Base-by-base conservation (phyloP, 1,140 invertebrate species). In the Psilanteris sp. region DNA sequence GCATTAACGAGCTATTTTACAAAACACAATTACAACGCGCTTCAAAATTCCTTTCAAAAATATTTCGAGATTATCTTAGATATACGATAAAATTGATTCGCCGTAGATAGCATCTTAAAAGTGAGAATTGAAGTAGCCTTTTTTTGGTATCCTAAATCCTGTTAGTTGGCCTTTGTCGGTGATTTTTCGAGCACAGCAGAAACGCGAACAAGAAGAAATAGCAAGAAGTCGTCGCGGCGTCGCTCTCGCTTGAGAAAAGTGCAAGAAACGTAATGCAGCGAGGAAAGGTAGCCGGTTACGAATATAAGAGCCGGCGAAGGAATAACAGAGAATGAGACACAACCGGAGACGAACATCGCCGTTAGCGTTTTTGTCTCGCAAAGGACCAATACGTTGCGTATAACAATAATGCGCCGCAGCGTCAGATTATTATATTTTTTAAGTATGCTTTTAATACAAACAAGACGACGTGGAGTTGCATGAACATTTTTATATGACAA, bases 121-220 rank as follows among this genome's bases (percentile, higher is more conserved):
- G 79, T 79, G 82, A 81, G 83, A 81, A 82, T 83, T 72, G 81
- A 79, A 79, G 78, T 77, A 81, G 77, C 79, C 78, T 41, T 54
- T 61, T 82, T 82, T 74, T 80, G 77, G 79, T 73, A 62, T 78
- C 66, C 78, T 79, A 82, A 83, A 83, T 79, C 81, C 80, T 55
- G 77, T 82, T 79, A 79, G 66, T 46, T 54, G 72, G 66, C 79
- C 83, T 87, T 87, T 87, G 85, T 87, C 84, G 83, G 82, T 81
- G 80, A 84, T 87, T 85, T 81, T 82, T 85, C 81, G 77, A 81
- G 80, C 62, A 73, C 66, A 73, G 62, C 54, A 76, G 68, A 66
- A 76, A 55, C 59, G 73, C 72, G 68, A 73, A 61, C 32, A 67
- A 71, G 55, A 43, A 72, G 71, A 71, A 75, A 43, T 57, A 75